phyloP scores from a whole-genome alignment of 2,113 vertebrate species.

The Trogon surrucura region DNA sequence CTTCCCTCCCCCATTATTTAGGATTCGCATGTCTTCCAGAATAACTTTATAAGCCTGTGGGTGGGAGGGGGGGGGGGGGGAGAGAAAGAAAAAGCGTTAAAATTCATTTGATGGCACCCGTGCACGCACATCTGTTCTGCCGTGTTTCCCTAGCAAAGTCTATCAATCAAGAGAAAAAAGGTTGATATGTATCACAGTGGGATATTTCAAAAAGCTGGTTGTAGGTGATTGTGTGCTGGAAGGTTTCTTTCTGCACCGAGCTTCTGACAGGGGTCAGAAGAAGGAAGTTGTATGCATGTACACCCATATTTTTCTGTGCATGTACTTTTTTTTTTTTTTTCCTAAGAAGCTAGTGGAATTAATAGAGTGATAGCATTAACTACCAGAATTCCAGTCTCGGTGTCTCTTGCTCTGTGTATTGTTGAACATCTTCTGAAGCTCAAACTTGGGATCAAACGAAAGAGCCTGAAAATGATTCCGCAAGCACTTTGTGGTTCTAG shows the following conservation, averaged over 20 bases:
- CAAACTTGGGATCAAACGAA: not conserved
- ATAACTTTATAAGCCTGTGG: slow-evolving; percentile 60
- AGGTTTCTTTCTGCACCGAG: not conserved
- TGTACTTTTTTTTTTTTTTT: not conserved
- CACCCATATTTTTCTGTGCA: not conserved
- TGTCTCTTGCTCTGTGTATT: not conserved
- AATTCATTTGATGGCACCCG: slow-evolving; percentile 55
- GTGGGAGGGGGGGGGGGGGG: not conserved
- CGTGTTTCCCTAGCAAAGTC: slow-evolving; percentile 36
- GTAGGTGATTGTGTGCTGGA: slow-evolving; percentile 9
- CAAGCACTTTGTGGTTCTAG: not conserved
- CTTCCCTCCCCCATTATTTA: slow-evolving; percentile 54
- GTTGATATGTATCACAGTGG: slow-evolving; percentile 32
- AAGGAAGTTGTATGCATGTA: not conserved
- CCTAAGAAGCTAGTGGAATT: not conserved
- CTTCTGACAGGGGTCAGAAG: slow-evolving; percentile 15
- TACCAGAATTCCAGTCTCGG: not conserved
- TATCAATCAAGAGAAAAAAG: slow-evolving; percentile 59
- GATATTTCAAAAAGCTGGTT: slow-evolving; percentile 42
- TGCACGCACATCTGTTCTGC: slow-evolving; percentile 41
- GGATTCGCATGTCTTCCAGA: slow-evolving; percentile 57
- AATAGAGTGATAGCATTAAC: not conserved
- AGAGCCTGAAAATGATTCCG: not conserved
- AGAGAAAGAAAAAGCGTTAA: slow-evolving; percentile 15
- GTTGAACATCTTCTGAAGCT: not conserved